phyloP scores from a whole-genome alignment of 1,140 invertebrate species.

The Drosophila orena region DNA sequence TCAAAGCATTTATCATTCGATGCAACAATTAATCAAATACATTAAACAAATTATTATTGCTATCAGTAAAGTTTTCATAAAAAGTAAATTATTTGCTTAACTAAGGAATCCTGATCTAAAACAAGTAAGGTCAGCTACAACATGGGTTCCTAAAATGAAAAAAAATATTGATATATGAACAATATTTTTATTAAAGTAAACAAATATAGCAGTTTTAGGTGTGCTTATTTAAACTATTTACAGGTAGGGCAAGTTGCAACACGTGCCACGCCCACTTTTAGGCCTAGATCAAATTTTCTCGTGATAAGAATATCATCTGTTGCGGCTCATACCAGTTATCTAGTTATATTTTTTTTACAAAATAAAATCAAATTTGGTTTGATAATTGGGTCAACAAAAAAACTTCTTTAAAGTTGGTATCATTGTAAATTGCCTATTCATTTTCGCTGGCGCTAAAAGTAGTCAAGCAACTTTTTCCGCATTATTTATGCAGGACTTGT shows the following conservation, averaged over 20 bases:
- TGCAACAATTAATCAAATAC: not conserved
- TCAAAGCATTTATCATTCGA: too few relatives aligned
- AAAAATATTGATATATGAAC: not conserved
- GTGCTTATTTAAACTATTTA: too few relatives aligned
- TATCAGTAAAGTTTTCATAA: not conserved
- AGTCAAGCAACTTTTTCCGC: not conserved
- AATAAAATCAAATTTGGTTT: not conserved
- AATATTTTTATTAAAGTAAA: not conserved
- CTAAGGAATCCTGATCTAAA: not conserved
- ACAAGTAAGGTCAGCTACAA: not conserved
- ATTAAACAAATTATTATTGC: not conserved
- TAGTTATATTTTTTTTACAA: too few relatives aligned
- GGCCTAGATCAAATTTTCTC: not conserved
- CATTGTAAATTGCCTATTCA: not conserved
- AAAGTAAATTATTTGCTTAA: not conserved
- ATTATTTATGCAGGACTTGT: not conserved
- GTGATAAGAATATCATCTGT: not conserved
- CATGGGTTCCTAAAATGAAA: not conserved
- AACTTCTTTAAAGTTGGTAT: not conserved
- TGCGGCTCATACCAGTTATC: not conserved
- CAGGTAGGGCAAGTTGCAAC: not conserved
- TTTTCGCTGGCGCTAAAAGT: not conserved
- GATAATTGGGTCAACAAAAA: not conserved
- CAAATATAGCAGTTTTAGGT: not conserved
- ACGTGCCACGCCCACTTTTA: slow-evolving; percentile 7